These are phyloP conservation scores for Neuroterus valhalla DNA, from an alignment of 1,140 invertebrate species.

Conservation along the genomic window DNA sequence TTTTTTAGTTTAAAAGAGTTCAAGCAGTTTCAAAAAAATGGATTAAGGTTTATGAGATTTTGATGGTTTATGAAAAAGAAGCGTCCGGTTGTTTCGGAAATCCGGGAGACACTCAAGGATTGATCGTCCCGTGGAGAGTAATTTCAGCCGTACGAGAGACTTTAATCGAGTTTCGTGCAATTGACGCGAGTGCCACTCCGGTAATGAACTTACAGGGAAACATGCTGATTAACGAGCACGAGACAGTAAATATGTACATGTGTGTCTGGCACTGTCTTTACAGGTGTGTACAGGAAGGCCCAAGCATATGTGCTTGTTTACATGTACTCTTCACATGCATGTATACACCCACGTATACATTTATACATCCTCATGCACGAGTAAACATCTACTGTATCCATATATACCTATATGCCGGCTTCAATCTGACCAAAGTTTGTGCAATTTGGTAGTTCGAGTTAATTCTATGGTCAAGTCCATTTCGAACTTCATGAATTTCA, in stretches of 20 bases:
- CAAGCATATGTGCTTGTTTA: background rate
- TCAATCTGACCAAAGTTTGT: conserved; percentile 14
- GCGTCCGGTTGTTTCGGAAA: background rate
- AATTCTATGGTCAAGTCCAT: conserved; percentile 6
- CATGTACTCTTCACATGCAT: background rate
- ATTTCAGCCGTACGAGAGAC: conserved; percentile 48
- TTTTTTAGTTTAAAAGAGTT: too few relatives aligned
- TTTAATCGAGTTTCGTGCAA: conserved; percentile 59
- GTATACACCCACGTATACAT: background rate
- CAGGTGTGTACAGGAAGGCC: conserved; percentile 6
- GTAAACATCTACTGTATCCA: background rate
- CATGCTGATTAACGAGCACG: conserved; percentile 59
- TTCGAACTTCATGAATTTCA: background rate
- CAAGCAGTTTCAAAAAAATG: too few relatives aligned
- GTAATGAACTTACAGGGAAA: conserved; percentile 60
- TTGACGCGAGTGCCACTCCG: conserved; percentile 61
- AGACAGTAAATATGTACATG: conserved; percentile 46
- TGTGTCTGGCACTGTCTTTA: background rate
- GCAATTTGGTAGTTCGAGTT: conserved; percentile 14
- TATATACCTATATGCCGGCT: background rate
- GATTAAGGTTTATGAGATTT: too few relatives aligned
- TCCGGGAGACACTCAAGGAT: background rate
- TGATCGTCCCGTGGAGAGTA: conserved; percentile 43
- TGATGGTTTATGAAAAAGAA: background rate
- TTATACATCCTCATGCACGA: background rate